Evolutionary conservation across 2,113 vertebrate species (phyloP).

Genomic region (Salvelinus sp.): DNA sequence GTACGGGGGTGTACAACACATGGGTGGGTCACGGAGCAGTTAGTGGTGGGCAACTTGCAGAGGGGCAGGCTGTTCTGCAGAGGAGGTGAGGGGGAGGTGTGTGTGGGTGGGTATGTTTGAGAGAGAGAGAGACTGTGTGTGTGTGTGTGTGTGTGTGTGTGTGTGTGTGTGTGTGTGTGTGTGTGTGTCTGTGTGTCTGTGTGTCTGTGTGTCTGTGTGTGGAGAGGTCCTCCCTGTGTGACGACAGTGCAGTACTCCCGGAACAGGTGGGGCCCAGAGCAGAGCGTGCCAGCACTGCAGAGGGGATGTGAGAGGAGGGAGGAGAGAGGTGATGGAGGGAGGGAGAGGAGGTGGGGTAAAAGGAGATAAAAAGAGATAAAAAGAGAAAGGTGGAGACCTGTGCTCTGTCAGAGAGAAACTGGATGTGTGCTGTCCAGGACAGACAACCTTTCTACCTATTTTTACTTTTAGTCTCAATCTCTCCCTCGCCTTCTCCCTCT

Average conservation of each 20-base stretch:
- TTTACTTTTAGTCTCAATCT: not conserved
- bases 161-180: not conserved
- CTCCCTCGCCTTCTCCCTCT: not conserved
- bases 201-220: not conserved
- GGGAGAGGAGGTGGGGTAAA: not conserved
- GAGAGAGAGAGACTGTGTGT: not conserved
- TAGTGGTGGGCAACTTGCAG: slow-evolving; percentile 18
- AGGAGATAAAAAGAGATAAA: slow-evolving; percentile 21
- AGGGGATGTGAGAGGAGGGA: slow-evolving; percentile 8
- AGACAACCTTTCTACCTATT: slow-evolving; percentile 2
- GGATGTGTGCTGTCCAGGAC: slow-evolving; percentile 16
- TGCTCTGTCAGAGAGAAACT: not conserved
- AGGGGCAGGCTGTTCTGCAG: slow-evolving; percentile 27
- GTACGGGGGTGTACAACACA: not conserved
- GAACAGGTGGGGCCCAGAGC: slow-evolving; percentile 37
- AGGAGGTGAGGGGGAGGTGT: not conserved
- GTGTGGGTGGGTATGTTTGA: not conserved
- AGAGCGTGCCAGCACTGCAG: slow-evolving; percentile 49
- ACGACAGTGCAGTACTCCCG: slow-evolving; percentile 21
- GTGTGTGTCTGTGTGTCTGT: not conserved
- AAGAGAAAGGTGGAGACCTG: slow-evolving; percentile 1
- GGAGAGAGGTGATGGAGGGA: not conserved
- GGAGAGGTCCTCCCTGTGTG: slow-evolving; percentile 21
- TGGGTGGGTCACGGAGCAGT: not conserved
- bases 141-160: not conserved